Evolutionary conservation across 92 coral and sea anemone genomes (phyloP), one percentile per base, ranked within the genome.

Genomic region (Porites lobata): DNA sequence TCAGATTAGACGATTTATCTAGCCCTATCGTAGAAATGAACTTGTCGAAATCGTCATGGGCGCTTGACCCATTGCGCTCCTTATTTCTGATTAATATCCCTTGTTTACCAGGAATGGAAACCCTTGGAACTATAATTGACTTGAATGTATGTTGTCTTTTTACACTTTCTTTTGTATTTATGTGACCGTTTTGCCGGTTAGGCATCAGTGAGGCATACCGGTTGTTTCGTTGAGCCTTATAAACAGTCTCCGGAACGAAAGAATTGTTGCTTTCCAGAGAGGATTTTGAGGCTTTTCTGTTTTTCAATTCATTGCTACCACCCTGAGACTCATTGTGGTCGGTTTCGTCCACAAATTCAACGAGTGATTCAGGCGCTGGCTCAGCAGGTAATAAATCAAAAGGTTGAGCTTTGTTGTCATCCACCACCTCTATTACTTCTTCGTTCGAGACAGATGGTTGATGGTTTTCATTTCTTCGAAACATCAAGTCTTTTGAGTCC

Each of bases 311-410:
- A 38, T 51, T 38, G 26, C 8, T 8, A 63, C 5, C 29, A 9
- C 57, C 15, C 14, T 11, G 53, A 54, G 8, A 19, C 13, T 62
- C 9, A 65, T 21, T 84, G 2, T 22, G 72, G 19, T 59, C 64
- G 8, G 22, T 72, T 64, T 84, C 87, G 24, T 47, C 53, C 53
- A 84, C 47, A 54, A 84, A 69, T 66, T 84, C 87, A 63, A 84
- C 87, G 24, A 84, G 80, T 50, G 87, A 61, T 72, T 64, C 87
- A 73, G 79, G 11, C 47, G 75, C 87, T 15, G 69, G 43, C 11
- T 22, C 9, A 15, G 80, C 87, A 0, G 87, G 64, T 63, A 0
- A 24, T 20, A 43, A 5, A 67, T 66, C 22, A 59, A 54, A 9
- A n/a, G 47, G 62, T n/a, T 47, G 69, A 50, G 65, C 38, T 7